These are phyloP conservation scores for Accipiter virgatus DNA, from an alignment of 2,113 vertebrate genomes.

Conservation along the genomic window DNA sequence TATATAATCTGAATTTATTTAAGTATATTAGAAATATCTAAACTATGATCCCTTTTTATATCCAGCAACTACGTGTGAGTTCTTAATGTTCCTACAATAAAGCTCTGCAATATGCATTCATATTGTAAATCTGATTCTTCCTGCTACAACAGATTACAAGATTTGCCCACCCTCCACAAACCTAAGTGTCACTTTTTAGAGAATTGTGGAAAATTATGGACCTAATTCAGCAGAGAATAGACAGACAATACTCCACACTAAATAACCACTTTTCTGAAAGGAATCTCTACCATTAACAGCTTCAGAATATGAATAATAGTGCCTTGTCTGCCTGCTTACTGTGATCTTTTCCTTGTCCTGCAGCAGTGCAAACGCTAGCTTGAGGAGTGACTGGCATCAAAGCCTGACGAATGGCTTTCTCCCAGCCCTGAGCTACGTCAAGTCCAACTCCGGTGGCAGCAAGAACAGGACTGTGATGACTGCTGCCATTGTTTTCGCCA, in stretches of 20 bases:
- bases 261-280: neutral
- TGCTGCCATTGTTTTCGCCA: conserved; percentile 90
- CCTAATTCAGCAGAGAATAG: neutral
- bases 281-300: neutral
- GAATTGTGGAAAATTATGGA: neutral
- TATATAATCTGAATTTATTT: neutral
- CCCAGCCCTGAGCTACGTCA: conserved; percentile 95
- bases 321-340: conserved; percentile 80
- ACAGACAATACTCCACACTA: neutral
- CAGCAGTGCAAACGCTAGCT: conserved; percentile 85
- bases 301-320: neutral
- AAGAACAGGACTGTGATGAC: conserved; percentile 86
- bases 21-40: neutral
- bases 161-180: neutral
- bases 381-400: conserved; percentile 98
- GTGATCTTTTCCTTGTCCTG: conserved; percentile 92
- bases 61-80: no score
- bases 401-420: conserved; percentile 96
- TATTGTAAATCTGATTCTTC: neutral
- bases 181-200: neutral
- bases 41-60: neutral
- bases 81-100: neutral
- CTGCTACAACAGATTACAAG: neutral
- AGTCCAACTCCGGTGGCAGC: conserved; percentile 90
- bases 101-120: neutral